Percentiles rank a stretch among this genome's conserved stretches.
Conservation (phyloP, 2,797 vertebrate genomes). For the Distichodus sexfasciatus region DNA sequence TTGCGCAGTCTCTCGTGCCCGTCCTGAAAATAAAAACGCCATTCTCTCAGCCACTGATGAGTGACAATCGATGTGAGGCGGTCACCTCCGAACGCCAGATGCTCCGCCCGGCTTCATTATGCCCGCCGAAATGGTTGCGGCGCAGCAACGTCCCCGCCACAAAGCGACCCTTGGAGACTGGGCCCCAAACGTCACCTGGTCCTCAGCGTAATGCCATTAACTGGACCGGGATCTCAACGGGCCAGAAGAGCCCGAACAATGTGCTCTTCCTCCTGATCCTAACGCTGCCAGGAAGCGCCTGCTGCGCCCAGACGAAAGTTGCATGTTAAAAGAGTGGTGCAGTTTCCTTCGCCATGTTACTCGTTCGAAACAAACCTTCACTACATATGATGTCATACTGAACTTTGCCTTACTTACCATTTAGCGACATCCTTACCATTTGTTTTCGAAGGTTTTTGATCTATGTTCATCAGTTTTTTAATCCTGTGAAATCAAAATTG, state of each 20-base stretch:
- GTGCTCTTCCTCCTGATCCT: not conserved
- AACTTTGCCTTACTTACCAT: no score
- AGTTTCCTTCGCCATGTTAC: not conserved
- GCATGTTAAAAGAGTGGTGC: constrained; percentile 34
- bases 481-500: no score
- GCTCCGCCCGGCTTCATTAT: constrained; percentile 82
- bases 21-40: constrained; percentile 65
- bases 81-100: constrained; percentile 79
- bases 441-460: no score
- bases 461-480: no score
- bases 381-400: not conserved
- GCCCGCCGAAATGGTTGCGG: constrained; percentile 68
- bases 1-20: constrained; percentile 79
- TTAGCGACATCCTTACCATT: no score
- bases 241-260: constrained; percentile 42
- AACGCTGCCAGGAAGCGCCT: constrained; percentile 46
- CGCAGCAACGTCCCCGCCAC: constrained; percentile 71
- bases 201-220: constrained; percentile 49
- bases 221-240: constrained; percentile 29
- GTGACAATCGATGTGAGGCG: constrained; percentile 66
- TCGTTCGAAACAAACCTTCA: not conserved
- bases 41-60: constrained; percentile 73
- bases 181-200: constrained; percentile 53
- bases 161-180: constrained; percentile 67
- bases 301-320: constrained; percentile 26